Evolutionary conservation across 2,797 vertebrate species (phyloP).

Genomic region (Pseudochromis fuscus): DNA sequence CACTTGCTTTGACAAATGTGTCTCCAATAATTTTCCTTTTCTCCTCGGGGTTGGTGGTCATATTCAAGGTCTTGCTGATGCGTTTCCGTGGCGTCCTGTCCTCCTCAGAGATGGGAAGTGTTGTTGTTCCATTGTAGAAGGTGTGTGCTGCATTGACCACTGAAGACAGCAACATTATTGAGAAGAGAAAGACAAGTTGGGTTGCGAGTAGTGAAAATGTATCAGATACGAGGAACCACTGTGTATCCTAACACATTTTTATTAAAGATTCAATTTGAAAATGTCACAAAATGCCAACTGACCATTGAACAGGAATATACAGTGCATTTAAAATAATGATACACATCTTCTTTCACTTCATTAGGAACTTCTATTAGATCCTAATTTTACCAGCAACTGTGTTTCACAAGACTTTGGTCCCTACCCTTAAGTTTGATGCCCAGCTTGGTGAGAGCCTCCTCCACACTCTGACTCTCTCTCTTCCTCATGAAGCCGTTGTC

Average conservation of each 20-base stretch:
- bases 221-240: too few species aligned
- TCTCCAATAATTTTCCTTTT: constrained; percentile 99
- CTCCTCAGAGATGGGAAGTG: constrained; percentile 98
- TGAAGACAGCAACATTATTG: constrained; percentile 55
- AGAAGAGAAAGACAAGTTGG: neutral
- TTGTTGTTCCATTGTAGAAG: constrained; percentile 99
- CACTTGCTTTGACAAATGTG: constrained; percentile 95
- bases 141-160: constrained; percentile 99
- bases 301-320: neutral
- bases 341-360: neutral
- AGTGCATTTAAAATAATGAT: neutral
- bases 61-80: constrained; percentile 99
- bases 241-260: neutral
- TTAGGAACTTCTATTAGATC: neutral
- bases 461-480: constrained; percentile 95
- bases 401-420: neutral
- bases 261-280: neutral
- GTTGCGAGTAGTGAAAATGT: too few species aligned
- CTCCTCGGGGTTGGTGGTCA: constrained; percentile 99
- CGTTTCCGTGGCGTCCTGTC: constrained; percentile 97
- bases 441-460: constrained; percentile 96
- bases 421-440: constrained; percentile 97
- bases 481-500: constrained; percentile 99
- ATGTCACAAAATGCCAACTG: neutral
- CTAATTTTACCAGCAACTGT: neutral